These are phyloP conservation scores for Hemithea aestivaria DNA, from an alignment of 2,888 invertebrate species.

Conservation along the genomic window DNA sequence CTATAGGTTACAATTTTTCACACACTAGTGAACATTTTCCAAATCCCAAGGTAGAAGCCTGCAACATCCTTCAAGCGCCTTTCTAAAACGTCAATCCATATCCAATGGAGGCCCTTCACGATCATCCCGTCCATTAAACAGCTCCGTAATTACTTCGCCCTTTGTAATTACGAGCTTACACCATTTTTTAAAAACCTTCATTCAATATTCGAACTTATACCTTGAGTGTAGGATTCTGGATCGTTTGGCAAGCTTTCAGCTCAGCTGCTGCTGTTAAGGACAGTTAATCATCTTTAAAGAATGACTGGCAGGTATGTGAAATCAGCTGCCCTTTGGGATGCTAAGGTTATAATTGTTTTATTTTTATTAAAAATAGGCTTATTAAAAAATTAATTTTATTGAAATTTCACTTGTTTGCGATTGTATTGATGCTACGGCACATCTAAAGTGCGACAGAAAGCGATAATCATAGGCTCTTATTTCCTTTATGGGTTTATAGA, in stretches of 20 bases:
- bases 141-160: slow-evolving; percentile 40
- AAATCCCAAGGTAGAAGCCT: slow-evolving; percentile 23
- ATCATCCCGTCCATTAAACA: slow-evolving; percentile 38
- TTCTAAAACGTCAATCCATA: slow-evolving; percentile 36
- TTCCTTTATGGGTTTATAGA: too few species aligned
- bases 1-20: too few species aligned
- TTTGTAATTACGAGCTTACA: slow-evolving; percentile 30
- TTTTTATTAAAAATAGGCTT: too few species aligned
- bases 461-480: too few species aligned
- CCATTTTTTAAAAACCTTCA: slow-evolving; percentile 2
- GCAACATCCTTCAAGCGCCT: slow-evolving; percentile 30
- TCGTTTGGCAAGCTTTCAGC: background rate
- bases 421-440: too few species aligned
- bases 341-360: too few species aligned
- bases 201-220: slow-evolving; percentile 1
- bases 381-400: too few species aligned
- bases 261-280: background rate
- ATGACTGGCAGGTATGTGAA: too few species aligned
- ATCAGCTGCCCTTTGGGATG: too few species aligned
- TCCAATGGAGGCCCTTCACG: slow-evolving; percentile 35
- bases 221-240: background rate
- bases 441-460: too few species aligned
- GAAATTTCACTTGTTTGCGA: too few species aligned
- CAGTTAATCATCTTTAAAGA: background rate
- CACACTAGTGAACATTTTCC: too few species aligned